Percentiles rank a stretch among this genome's conserved stretches.
These are phyloP conservation scores for Semaprochilodus insignis DNA, from an alignment of 2,797 vertebrate genomes.

Conservation along the genomic window DNA sequence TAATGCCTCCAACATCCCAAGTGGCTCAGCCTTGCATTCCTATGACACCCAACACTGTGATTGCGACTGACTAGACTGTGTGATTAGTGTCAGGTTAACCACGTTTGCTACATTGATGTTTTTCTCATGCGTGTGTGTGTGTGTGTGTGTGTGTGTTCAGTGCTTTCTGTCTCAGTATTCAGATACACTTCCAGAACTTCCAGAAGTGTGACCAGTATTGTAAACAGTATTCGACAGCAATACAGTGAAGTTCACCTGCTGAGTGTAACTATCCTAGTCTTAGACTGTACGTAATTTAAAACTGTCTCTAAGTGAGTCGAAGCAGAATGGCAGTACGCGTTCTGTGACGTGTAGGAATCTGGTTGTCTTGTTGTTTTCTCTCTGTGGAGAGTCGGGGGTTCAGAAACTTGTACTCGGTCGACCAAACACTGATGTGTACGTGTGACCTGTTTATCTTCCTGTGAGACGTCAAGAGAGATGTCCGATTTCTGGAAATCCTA, in stretches of 20 bases:
- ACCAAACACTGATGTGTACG: no score
- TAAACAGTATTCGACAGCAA: constrained; percentile 57
- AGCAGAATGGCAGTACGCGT: constrained; percentile 19
- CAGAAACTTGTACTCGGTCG: neutral
- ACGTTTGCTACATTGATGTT: neutral
- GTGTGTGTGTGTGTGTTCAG: neutral
- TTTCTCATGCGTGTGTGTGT: constrained; percentile 18
- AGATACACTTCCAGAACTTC: constrained; percentile 53
- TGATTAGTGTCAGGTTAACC: constrained; percentile 19
- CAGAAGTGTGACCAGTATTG: constrained; percentile 57
- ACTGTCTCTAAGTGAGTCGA: constrained; percentile 8
- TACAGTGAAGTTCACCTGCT: constrained; percentile 47
- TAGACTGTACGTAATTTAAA: constrained; percentile 24
- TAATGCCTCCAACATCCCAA: neutral
- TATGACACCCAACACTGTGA: constrained; percentile 39
- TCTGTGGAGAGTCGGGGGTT: neutral
- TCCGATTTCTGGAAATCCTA: constrained; percentile 5
- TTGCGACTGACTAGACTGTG: constrained; percentile 26
- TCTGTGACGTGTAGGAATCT: constrained; percentile 22
- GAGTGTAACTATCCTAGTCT: constrained; percentile 24
- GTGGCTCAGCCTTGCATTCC: constrained; percentile 7
- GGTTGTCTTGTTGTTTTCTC: constrained; percentile 19
- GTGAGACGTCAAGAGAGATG: neutral
- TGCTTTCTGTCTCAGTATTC: constrained; percentile 53
- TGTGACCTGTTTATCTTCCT: constrained; percentile 12